Evolutionary conservation across 2,888 invertebrate species (phyloP).

Genomic region (Plemyria rubiginata): DNA sequence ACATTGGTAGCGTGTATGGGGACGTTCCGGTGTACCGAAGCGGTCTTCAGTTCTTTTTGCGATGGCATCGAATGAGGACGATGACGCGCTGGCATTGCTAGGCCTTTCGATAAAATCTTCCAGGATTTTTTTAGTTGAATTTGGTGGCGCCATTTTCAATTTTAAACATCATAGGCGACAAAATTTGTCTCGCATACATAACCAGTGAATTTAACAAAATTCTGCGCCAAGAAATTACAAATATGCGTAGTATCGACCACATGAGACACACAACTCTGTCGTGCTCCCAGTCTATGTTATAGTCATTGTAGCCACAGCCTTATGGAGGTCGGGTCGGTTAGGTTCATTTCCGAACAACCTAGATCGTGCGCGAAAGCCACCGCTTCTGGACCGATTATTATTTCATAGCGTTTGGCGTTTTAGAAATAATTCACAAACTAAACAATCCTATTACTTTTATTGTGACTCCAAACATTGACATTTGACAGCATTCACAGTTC

Average conservation of each 20-base stretch:
- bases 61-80: too few species aligned
- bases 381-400: slow-evolving; percentile 14
- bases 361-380: slow-evolving; percentile 30
- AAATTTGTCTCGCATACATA: not conserved
- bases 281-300: slow-evolving; percentile 14
- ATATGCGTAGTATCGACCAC: slow-evolving; percentile 11
- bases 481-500: too few species aligned
- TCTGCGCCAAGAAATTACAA: not conserved
- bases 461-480: too few species aligned
- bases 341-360: slow-evolving; percentile 47
- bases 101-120: too few species aligned
- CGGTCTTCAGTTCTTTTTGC: too few species aligned
- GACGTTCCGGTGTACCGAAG: too few species aligned
- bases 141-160: too few species aligned
- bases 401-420: slow-evolving; percentile 4
- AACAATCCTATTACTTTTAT: not conserved
- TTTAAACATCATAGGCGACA: too few species aligned
- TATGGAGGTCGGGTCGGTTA: slow-evolving; percentile 37
- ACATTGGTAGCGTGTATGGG: too few species aligned
- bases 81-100: too few species aligned
- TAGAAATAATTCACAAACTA: not conserved
- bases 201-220: not conserved
- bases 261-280: slow-evolving; percentile 13
- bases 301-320: slow-evolving; percentile 18
- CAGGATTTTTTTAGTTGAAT: too few species aligned